phyloP scores from a whole-genome alignment of 2,888 invertebrate genomes.

The Sesamia inferens region DNA sequence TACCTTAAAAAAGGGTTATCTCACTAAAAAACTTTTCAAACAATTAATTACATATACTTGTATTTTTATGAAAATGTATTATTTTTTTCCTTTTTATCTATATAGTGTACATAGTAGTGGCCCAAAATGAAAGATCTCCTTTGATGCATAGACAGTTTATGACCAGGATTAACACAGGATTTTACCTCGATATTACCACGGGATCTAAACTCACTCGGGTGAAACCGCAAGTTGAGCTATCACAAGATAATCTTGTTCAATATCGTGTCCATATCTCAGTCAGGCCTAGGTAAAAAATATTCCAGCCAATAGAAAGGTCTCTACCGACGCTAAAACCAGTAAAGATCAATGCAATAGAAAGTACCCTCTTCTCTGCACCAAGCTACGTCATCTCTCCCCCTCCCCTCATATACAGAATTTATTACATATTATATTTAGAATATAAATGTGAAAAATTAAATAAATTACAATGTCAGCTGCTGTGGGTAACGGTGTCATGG shows the following conservation, averaged over 20 bases:
- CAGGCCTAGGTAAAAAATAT: slow-evolving; percentile 18
- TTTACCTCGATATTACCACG: too few species aligned
- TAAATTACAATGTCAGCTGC: slow-evolving; percentile 34
- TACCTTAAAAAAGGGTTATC: too few species aligned
- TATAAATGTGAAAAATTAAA: slow-evolving; percentile 38
- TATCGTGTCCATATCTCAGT: slow-evolving; percentile 10
- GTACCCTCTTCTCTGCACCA: slow-evolving; percentile 29
- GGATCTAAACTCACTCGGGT: too few species aligned
- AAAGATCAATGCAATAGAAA: slow-evolving; percentile 43
- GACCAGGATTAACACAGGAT: too few species aligned
- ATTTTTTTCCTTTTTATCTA: too few species aligned
- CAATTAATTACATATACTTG: too few species aligned
- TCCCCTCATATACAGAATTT: slow-evolving; percentile 12
- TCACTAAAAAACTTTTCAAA: too few species aligned
- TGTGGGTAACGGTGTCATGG: neutral
- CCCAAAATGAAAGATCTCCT: too few species aligned
- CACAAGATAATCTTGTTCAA: slow-evolving; percentile 20
- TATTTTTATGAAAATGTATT: too few species aligned
- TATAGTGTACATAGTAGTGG: too few species aligned
- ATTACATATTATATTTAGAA: slow-evolving; percentile 35
- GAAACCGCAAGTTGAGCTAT: too few species aligned
- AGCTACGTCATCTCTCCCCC: slow-evolving; percentile 3
- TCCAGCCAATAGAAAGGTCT: slow-evolving; percentile 27
- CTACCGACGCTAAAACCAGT: slow-evolving; percentile 17
- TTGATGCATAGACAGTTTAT: too few species aligned